Conservation (phyloP, 2,888 invertebrate species). For the Drosophila anomalata region DNA sequence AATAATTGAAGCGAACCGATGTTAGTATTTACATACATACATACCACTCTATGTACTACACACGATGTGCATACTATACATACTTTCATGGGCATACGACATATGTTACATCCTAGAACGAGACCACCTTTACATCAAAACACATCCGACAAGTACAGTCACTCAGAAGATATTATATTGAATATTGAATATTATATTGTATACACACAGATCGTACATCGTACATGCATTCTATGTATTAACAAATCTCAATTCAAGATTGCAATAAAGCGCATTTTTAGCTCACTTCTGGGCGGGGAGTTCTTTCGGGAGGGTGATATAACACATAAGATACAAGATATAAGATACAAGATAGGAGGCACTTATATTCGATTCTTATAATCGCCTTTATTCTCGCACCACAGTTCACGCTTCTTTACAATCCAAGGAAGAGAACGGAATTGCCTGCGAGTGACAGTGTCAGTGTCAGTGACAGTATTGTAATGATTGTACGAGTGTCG, state of each 20-base stretch:
- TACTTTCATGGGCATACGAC: slow-evolving; percentile 1
- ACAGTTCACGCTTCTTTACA: not conserved
- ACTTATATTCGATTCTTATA: not conserved
- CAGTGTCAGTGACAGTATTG: not conserved
- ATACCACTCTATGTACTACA: slow-evolving; percentile 14
- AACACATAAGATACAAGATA: not conserved
- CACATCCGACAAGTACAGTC: slow-evolving; percentile 35
- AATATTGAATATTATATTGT: not conserved
- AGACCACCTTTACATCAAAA: slow-evolving; percentile 44
- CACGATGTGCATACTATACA: slow-evolving; percentile 29
- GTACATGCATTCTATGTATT: slow-evolving; percentile 41
- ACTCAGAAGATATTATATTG: not conserved
- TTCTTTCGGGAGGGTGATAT: too few species aligned
- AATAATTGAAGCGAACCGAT: slow-evolving; percentile 16
- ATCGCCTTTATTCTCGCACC: not conserved
- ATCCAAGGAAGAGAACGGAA: not conserved
- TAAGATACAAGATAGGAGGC: too few species aligned
- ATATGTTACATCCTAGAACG: slow-evolving; percentile 31
- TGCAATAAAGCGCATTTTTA: slow-evolving; percentile 70
- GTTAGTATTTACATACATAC: slow-evolving; percentile 43
- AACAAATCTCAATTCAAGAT: slow-evolving; percentile 50
- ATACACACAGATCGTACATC: not conserved
- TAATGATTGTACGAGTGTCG: not conserved
- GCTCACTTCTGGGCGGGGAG: slow-evolving; percentile 38
- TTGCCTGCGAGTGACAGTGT: not conserved